Evolutionary conservation across 2,113 vertebrate species (phyloP).

Genomic region (Sylvilagus bachmani): DNA sequence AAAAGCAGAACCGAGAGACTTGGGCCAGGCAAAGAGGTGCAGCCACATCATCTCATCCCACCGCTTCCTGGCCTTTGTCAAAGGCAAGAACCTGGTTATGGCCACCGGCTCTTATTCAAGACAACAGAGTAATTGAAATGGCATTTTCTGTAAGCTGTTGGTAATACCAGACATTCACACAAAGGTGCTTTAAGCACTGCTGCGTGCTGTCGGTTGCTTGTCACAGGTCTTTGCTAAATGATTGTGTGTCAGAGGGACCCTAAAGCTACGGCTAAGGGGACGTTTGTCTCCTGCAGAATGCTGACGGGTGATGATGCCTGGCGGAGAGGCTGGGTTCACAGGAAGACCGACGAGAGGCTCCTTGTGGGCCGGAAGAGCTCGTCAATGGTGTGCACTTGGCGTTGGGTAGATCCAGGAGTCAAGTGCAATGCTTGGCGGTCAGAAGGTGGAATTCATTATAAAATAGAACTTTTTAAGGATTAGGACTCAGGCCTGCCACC

Average conservation of each 20-base stretch:
- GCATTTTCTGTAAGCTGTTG: background rate
- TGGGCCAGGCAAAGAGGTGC: background rate
- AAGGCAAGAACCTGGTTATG: background rate
- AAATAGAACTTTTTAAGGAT: background rate
- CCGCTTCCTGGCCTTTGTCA: background rate
- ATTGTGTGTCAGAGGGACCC: background rate
- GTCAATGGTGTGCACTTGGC: background rate
- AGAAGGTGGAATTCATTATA: background rate
- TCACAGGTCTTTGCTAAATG: background rate
- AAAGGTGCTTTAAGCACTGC: background rate
- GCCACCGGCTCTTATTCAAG: background rate
- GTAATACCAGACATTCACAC: background rate
- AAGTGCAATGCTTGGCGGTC: background rate
- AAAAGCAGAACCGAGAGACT: background rate
- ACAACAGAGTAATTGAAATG: background rate
- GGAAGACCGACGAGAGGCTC: background rate
- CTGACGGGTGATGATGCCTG: background rate
- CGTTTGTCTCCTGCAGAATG: background rate
- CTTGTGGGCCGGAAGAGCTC: background rate
- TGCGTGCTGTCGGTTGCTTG: background rate
- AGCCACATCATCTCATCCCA: background rate
- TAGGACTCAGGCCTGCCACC: background rate
- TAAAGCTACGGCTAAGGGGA: background rate
- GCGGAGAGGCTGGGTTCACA: background rate
- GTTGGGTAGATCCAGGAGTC: background rate